phyloP scores from a whole-genome alignment of 2,888 invertebrate genomes.

The Cremastinae sp. region DNA sequence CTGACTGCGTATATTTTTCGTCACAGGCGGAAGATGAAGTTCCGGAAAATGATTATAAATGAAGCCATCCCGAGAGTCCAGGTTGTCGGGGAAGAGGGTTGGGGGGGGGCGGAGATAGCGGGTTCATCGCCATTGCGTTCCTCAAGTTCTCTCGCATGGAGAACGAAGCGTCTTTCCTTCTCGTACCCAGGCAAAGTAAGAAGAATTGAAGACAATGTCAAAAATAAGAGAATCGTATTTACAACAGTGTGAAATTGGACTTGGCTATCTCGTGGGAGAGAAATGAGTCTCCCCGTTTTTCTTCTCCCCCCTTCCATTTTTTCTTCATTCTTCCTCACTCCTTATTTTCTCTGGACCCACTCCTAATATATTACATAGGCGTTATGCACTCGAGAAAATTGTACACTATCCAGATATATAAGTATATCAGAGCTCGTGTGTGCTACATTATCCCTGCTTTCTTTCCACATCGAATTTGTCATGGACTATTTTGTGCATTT shows the following conservation, averaged over 20 bases:
- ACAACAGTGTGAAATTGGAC: conserved; percentile 79
- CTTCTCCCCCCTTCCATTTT: conserved; percentile 1
- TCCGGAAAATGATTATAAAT: conserved; percentile 79
- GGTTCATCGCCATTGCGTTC: conserved; percentile 12
- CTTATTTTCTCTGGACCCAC: not conserved
- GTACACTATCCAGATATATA: conserved; percentile 68
- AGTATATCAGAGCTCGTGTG: conserved; percentile 23
- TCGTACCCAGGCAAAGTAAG: conserved; percentile 78
- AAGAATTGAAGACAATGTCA: conserved; percentile 79
- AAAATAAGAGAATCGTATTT: conserved; percentile 79
- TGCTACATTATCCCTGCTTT: conserved; percentile 4
- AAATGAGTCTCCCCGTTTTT: conserved; percentile 71
- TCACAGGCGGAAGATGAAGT: conserved; percentile 71
- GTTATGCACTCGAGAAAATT: conserved; percentile 69
- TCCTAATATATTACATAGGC: conserved; percentile 30
- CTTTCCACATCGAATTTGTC: not conserved
- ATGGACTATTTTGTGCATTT: not conserved
- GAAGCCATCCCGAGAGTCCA: conserved; percentile 73
- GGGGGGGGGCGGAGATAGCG: conserved; percentile 15
- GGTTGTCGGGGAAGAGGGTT: conserved; percentile 58
- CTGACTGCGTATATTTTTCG: conserved; percentile 33
- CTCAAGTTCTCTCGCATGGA: conserved; percentile 51
- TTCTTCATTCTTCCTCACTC: conserved; percentile 39
- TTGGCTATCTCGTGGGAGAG: conserved; percentile 71
- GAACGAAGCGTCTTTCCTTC: conserved; percentile 64